Evolutionary conservation across 2,888 invertebrate genomes (phyloP), one percentile per base, ranked within the genome.

Genomic region (Drosophila greeni): DNA sequence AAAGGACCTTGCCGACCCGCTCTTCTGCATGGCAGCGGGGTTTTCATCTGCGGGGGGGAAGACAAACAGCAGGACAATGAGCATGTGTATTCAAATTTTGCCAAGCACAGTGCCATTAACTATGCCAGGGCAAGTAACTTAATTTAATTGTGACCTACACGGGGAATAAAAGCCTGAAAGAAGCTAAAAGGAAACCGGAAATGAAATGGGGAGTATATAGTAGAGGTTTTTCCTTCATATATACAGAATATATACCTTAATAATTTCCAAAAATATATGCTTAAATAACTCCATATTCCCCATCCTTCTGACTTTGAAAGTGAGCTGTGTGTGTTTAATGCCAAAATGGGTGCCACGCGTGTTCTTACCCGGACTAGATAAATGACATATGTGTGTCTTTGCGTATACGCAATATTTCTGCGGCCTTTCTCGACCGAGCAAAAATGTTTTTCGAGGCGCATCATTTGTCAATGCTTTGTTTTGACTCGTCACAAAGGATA

Each of bases 1-100:
- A 58, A 52, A 67, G 29, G 37, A 37, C 12, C 59, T 8, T 8
- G 14, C 14, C 48, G 82, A 93, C 92, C 89, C 67, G 69, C 95
- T 95, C 85, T 95, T 95, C 89, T 95, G 95, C 95, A 95, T 95
- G 40, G 95, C 95, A 64, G 95, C 95, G 82, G 95, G 95, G 87
- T 95, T 95, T 88, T 95, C 95, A 84, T 95, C 95, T 95, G 92
- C 12, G 61, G 33, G 9, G 11, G 42, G n/a, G n/a, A n/a, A 52
- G 67, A 49, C 67, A 55, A 55, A 34, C 43, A 54, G 39, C 16
- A 65, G 65, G 31, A 62, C 52, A 62, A 62, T 65, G 65, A 56
- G 16, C 70, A 66, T 72, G 48, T 71, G 72, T 69, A 67, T 60
- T 60, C 70, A 60, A 67, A 67, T 60, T 69, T 67, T 7, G 47